These are phyloP conservation scores for Enteromius argenteus DNA, from an alignment of 2,797 vertebrate genomes.

Conservation along the genomic window DNA sequence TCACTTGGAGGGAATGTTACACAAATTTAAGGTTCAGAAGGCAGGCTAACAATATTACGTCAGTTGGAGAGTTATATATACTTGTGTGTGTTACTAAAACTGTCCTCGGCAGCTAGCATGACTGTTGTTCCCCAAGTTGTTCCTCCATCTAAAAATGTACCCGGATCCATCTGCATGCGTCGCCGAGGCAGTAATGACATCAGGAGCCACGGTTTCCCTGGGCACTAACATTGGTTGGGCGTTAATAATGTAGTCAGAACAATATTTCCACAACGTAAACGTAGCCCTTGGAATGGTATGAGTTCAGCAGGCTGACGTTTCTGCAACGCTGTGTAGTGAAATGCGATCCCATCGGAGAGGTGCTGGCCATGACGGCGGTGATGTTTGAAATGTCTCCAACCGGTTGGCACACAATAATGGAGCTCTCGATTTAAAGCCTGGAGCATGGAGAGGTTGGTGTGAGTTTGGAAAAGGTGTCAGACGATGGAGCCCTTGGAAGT, in stretches of 20 bases:
- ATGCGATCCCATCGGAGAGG: slow-evolving; percentile 5
- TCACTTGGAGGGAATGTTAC: slow-evolving; percentile 20
- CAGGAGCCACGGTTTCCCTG: slow-evolving; percentile 21
- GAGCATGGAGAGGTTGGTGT: slow-evolving; percentile 29
- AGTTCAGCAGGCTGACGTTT: slow-evolving; percentile 34
- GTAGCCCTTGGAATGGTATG: slow-evolving; percentile 60
- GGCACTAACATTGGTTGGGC: slow-evolving; percentile 25
- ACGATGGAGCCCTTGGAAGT: slow-evolving; percentile 97
- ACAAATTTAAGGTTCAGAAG: slow-evolving; percentile 28
- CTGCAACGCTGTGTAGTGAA: slow-evolving; percentile 8
- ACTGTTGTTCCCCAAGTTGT: not conserved
- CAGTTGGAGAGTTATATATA: slow-evolving; percentile 6
- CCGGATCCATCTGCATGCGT: slow-evolving; percentile 36
- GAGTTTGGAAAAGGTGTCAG: slow-evolving; percentile 73
- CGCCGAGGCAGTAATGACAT: slow-evolving; percentile 44
- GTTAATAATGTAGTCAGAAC: slow-evolving; percentile 12
- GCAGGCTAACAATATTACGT: slow-evolving; percentile 43
- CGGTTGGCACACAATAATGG: slow-evolving; percentile 33
- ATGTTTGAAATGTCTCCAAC: slow-evolving; percentile 38
- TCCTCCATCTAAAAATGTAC: not conserved
- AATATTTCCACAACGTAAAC: slow-evolving; percentile 55
- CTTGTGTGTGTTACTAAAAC: slow-evolving; percentile 33
- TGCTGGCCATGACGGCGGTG: slow-evolving; percentile 1
- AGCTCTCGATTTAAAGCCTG: slow-evolving; percentile 20
- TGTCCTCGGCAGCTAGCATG: slow-evolving; percentile 13